Percentiles rank a stretch among this genome's conserved stretches.
Conservation (phyloP, 2,113 vertebrate species). For the Pelmatolapia mariae region DNA sequence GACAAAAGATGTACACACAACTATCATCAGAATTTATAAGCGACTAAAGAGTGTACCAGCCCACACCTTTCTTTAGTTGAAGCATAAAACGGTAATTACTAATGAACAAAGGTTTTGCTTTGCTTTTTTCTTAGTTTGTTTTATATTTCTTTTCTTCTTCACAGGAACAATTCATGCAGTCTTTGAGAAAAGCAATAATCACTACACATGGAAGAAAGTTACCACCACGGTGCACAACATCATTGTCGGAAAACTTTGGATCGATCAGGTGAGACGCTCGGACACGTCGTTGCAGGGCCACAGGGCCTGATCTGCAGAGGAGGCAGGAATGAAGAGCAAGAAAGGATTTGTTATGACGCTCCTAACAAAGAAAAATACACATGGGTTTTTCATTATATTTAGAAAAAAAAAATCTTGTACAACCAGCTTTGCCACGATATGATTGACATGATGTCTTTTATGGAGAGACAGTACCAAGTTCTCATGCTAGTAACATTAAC, state of each 20-base stretch:
- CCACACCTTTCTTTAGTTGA: not conserved
- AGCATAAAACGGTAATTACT: not conserved
- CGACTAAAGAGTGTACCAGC: not conserved
- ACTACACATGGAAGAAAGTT: slow-evolving; percentile 98
- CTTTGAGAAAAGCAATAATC: slow-evolving; percentile 87
- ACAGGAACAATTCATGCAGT: slow-evolving; percentile 92
- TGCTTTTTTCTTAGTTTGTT: not conserved
- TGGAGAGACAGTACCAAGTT: not conserved
- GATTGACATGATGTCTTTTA: not conserved
- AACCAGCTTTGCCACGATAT: not conserved
- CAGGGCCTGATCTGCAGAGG: not conserved
- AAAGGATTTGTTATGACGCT: not conserved
- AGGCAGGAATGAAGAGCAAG: not conserved
- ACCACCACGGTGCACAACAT: slow-evolving; percentile 98
- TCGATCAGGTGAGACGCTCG: slow-evolving; percentile 84
- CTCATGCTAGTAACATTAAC: not conserved
- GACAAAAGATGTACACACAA: not conserved
- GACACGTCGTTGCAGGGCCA: not conserved
- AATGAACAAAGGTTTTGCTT: not conserved
- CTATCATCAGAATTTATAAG: not conserved
- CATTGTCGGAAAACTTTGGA: slow-evolving; percentile 98
- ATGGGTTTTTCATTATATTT: not conserved
- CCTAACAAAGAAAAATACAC: not conserved
- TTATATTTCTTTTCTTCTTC: not conserved
- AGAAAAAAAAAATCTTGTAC: not conserved